A percentile compares a stretch with the other conserved stretches of the same genome.
Conservation (phyloP, 1,140 invertebrate genomes). For the Colletes gigas region DNA sequence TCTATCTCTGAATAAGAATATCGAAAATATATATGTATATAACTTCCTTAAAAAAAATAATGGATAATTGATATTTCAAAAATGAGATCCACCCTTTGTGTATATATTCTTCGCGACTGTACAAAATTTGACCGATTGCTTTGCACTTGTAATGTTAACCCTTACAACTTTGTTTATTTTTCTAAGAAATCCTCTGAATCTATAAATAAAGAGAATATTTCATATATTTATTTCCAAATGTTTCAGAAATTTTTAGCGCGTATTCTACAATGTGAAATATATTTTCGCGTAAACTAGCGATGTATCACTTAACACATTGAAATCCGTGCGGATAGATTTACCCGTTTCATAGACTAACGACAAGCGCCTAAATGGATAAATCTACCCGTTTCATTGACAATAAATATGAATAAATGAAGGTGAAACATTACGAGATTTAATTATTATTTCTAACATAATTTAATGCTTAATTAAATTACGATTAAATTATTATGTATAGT, state of each 20-base stretch:
- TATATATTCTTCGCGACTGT: not conserved
- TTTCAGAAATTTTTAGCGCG: conserved; percentile 6
- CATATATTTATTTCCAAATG: conserved; percentile 15
- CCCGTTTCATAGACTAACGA: not conserved
- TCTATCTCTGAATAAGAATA: too few species aligned
- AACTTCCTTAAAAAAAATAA: too few species aligned
- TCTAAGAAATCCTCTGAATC: not conserved
- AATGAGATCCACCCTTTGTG: too few species aligned
- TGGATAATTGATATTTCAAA: too few species aligned
- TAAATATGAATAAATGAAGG: conserved; percentile 9
- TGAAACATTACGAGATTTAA: not conserved
- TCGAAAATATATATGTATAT: too few species aligned
- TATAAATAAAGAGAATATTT: conserved; percentile 10
- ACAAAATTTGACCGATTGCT: conserved; percentile 9
- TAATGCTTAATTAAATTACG: conserved; percentile 8
- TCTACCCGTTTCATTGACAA: conserved; percentile 25
- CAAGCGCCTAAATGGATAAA: not conserved
- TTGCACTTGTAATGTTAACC: conserved; percentile 27
- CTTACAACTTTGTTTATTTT: conserved; percentile 18
- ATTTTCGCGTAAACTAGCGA: conserved; percentile 15
- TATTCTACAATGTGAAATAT: conserved; percentile 22
- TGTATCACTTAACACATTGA: conserved; percentile 36
- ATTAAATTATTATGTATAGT: conserved; percentile 8
- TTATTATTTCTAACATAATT: conserved; percentile 3
- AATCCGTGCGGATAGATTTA: conserved; percentile 19